Evolutionary conservation across 2,113 vertebrate genomes (phyloP), one percentile per base, ranked within the genome.

Genomic region (Tenrec ecaudatus): DNA sequence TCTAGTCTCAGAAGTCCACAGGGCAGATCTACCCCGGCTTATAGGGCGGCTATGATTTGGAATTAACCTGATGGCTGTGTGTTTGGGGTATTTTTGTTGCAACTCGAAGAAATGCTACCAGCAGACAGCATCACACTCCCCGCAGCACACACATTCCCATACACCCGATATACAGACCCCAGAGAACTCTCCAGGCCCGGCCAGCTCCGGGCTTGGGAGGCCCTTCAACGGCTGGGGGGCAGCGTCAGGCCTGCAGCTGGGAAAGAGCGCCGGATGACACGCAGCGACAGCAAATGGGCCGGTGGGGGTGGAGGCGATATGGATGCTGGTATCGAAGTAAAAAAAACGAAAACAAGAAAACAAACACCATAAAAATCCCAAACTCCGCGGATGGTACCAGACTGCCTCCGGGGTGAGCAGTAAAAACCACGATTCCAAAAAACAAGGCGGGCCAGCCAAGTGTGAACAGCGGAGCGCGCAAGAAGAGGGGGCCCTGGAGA

Each of bases 401-500:
- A 33, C 31, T 0, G 68, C 66, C 62, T 86, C 31, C 4, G 1
- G 93, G 62, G 66, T 33, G 19, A 6, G 1, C n/a, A 31, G 47
- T n/a, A 22, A 83, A 75, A 62, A 53, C 64, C 11, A 10, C 0
- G 9, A 22, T 29, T 38, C 10, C 47, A n/a, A 78, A 71, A n/a
- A 66, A 36, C 2, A 8, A 78, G 82, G 89, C 57, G 2, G 83
- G 77, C 84, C 87, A 11, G 94, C 94, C 94, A 73, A 89, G 96
- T 82, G 88, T 66, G 92, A 93, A 82, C 38, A 88, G 91, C 93
- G 9, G 1, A 94, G 84, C 84, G 71, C 0, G 64, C 36, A 27
- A 77, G 58, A 77, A 92, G 82, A 96, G 87, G 75, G 82, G 85
- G 62, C 93, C 93, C 95, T 69, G 0, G 80, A 89, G 95, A 93